Base-by-base conservation (phyloP, 2,888 invertebrate species). In the Xestia ashworthii region DNA sequence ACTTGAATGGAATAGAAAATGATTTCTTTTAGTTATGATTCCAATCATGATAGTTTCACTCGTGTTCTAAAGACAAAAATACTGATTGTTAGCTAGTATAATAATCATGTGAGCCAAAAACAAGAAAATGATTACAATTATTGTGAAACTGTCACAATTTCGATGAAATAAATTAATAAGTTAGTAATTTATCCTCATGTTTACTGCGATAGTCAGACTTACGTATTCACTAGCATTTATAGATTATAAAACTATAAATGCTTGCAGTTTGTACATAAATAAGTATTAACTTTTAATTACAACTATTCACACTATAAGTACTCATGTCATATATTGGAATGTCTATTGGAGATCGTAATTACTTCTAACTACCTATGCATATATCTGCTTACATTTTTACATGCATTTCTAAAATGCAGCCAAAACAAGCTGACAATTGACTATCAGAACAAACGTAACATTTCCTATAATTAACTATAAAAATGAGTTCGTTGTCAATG, bases 181-280 rank as follows among this genome's bases (percentile, higher is more conserved):
- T 93, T 90, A 93, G 90, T 91, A 86, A 85, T 81, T 88, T 83
- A 76, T 82, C 84, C 76, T 82, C 78, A 82, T 72, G 69, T 69
- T 80, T 79, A 89, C 93, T 93, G 93, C 95, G 93, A 91, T 93
- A 92, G 95, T 94, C 95, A 95, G 94, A 95, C 89, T 89, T 84
- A 78, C 82, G 81, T 88, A 83, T 78, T 81, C 55, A 84, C 74
- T 79, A 77, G 82, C 88, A 86, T 88, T 85, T 85, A 86, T 83
- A 86, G 83, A 79, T 79, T 83, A 83, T 78, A 82, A 60, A 64
- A 77, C 86, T 87, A 88, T 91, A 94, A 94, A 94, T 94, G 94
- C 93, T 89, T 78, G 86, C 85, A 90, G 84, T 94, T 95, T 95
- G 95, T 94, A 95, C 95, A 92, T 85, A 86, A 88, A 85, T 84